Base-by-base conservation (phyloP, 2,113 vertebrate species). In the Capreolus pygargus region DNA sequence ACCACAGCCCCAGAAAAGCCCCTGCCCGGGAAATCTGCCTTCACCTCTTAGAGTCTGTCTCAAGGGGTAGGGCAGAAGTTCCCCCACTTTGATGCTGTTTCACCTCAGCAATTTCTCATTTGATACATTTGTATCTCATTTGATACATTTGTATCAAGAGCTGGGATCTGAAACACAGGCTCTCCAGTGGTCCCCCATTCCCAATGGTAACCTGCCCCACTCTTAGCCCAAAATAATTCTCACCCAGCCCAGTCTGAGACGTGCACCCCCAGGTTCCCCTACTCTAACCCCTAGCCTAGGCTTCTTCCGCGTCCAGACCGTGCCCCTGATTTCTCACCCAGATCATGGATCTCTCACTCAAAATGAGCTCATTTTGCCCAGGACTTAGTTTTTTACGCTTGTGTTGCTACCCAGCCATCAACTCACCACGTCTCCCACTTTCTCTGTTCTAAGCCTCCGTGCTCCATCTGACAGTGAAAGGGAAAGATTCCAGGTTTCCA, bases 261-360 rank as follows among this genome's bases (percentile, higher is more conserved):
- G 0, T 6, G 21, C 13, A 15, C 17, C 45, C 45, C 54, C 1
- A 23, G 28, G 23, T 16, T 5, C 28, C 36, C 30, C 9, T 5
- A 25, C 5, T 45, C 43, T 28, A 43, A 19, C 16, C 36, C 78
- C 17, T 11, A 52, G 23, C 52, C 16, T 52, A 45, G 23, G 12
- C 11, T 17, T 23, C 45, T 47, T 58, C 19, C 1, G 2, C 16
- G 12, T 6, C 4, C 4, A 14, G 14, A 54, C 25, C 45, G 23
- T 17, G 4, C 9, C 30, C 47, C 57, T 21, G 33, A 47, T 10
- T 67, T 47, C 39, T 39, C 57, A 33, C 23, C 25, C 81, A 55
- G 81, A 55, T 83, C 81, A 9, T 7, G 12, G n/a, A 36, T 55
- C 81, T 55, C 52, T 55, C n/a, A 27, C n/a, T 2, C 54, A 50